Percentiles rank a stretch among this genome's conserved stretches.
Evolutionary conservation across 92 coral and sea anemone species (phyloP).

Genomic region (Parazoanthus atlanticus): DNA sequence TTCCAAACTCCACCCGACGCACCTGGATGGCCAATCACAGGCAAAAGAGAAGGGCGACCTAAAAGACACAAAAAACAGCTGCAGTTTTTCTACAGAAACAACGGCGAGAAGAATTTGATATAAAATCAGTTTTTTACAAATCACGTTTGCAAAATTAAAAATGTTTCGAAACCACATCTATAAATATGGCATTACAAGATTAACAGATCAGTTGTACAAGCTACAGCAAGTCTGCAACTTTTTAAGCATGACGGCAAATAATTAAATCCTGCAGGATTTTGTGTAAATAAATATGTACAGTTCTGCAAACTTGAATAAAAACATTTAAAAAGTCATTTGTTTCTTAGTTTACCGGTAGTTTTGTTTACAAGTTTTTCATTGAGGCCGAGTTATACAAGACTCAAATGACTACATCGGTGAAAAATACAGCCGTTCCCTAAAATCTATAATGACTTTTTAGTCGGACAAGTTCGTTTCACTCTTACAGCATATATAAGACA

Average conservation of each 20-base stretch:
- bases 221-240: background rate
- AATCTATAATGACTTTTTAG: too few species aligned
- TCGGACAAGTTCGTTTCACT: too few species aligned
- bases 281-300: background rate
- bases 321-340: too few species aligned
- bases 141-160: too few species aligned
- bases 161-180: background rate
- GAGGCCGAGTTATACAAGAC: too few species aligned
- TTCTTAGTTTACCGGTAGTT: too few species aligned
- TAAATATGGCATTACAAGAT: background rate
- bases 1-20: constrained; percentile 92
- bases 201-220: background rate
- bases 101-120: background rate
- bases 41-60: constrained; percentile 92
- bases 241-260: background rate
- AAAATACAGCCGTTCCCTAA: too few species aligned
- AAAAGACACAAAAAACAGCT: background rate
- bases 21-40: constrained; percentile 96
- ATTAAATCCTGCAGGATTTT: background rate
- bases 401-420: too few species aligned
- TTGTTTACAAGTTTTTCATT: too few species aligned
- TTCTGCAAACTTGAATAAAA: background rate
- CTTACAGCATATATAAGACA: too few species aligned
- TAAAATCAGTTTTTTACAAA: too few species aligned
- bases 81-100: background rate